A percentile compares a stretch with the other conserved stretches of the same genome.
These are phyloP conservation scores for Nematolebias whitei DNA, from an alignment of 2,113 vertebrate species.

Conservation along the genomic window DNA sequence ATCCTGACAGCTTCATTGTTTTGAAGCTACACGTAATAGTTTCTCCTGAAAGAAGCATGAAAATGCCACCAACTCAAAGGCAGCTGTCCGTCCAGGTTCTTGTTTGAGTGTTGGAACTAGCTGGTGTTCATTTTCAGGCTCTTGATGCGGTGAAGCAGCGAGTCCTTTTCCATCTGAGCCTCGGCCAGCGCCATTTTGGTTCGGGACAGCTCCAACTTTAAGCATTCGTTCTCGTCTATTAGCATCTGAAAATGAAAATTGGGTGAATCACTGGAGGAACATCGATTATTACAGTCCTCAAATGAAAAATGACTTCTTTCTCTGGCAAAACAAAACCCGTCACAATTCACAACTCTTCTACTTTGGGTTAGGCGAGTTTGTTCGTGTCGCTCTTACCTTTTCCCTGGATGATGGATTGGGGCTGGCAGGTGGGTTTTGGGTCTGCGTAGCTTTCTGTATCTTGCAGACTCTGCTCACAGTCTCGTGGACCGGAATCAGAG, in stretches of 20 bases:
- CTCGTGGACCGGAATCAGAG: slow-evolving; percentile 56
- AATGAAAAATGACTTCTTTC: too few relatives aligned
- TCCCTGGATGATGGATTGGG: slow-evolving; percentile 74
- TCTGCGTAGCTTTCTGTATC: slow-evolving; percentile 83
- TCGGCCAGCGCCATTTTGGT: slow-evolving; percentile 95
- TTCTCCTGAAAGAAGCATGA: background rate
- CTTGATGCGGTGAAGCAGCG: slow-evolving; percentile 88
- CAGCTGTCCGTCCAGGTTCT: background rate
- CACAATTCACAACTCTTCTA: too few relatives aligned
- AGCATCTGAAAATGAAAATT: slow-evolving; percentile 75
- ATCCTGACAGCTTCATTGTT: slow-evolving; percentile 1
- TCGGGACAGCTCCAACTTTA: slow-evolving; percentile 92
- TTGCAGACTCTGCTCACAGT: slow-evolving; percentile 36
- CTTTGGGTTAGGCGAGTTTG: too few relatives aligned
- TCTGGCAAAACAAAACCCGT: too few relatives aligned
- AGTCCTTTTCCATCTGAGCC: slow-evolving; percentile 93
- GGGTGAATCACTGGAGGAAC: too few relatives aligned
- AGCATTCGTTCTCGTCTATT: slow-evolving; percentile 93
- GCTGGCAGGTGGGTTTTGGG: slow-evolving; percentile 64
- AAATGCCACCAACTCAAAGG: slow-evolving; percentile 3
- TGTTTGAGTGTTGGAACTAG: slow-evolving; percentile 56
- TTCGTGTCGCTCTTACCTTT: slow-evolving; percentile 81
- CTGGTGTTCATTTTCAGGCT: slow-evolving; percentile 79
- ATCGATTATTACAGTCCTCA: too few relatives aligned
- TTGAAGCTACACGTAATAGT: slow-evolving; percentile 30